Evolutionary conservation across 1,140 invertebrate species (phyloP).

Genomic region (Drosophila sp.): DNA sequence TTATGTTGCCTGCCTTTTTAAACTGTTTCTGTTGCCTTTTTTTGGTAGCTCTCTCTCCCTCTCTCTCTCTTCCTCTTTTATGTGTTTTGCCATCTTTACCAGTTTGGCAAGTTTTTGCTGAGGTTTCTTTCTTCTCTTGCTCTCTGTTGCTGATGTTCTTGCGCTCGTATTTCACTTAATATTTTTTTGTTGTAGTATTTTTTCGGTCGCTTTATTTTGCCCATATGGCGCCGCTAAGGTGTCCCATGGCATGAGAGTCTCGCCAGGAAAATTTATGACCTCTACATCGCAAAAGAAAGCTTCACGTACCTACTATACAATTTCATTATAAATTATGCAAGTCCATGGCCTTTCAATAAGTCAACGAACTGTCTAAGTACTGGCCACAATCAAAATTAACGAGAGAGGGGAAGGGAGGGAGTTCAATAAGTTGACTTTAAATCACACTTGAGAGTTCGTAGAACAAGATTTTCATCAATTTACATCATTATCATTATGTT

Average conservation of each 20-base stretch:
- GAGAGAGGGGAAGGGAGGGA: neutral
- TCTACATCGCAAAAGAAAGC: conserved; percentile 30
- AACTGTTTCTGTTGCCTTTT: conserved; percentile 51
- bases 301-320: conserved; percentile 59
- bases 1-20: conserved; percentile 27
- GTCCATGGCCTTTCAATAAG: conserved; percentile 64
- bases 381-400: neutral
- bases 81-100: conserved; percentile 53
- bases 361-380: conserved; percentile 50
- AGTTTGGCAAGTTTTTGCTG: conserved; percentile 70
- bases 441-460: too few relatives aligned
- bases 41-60: conserved; percentile 48
- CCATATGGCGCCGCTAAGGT: conserved; percentile 74
- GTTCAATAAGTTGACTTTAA: neutral
- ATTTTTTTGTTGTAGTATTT: conserved; percentile 17
- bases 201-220: conserved; percentile 31
- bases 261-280: conserved; percentile 69
- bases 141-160: conserved; percentile 55
- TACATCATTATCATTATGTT: conserved; percentile 1
- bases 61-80: neutral
- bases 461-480: conserved; percentile 3
- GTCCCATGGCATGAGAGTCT: conserved; percentile 47
- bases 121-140: conserved; percentile 58
- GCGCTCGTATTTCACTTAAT: conserved; percentile 70
- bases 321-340: conserved; percentile 75